phyloP scores from a whole-genome alignment of 2,888 invertebrate species.

The Xanthorhoe designata region DNA sequence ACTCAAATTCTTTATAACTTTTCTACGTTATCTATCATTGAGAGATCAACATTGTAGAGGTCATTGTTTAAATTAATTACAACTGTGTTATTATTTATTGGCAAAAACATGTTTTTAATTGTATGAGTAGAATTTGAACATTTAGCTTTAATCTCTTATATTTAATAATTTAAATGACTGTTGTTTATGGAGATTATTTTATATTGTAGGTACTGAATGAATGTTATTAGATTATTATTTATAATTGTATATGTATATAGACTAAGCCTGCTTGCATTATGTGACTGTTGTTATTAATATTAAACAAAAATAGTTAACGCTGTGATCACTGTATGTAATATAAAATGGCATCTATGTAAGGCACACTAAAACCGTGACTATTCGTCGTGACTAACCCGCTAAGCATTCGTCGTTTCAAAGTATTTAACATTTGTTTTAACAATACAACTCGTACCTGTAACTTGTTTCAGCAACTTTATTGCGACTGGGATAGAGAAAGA shows the following conservation, averaged over 20 bases:
- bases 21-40: constrained; percentile 38
- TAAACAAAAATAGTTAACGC: constrained; percentile 56
- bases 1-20: background rate
- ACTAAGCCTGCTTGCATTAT: constrained; percentile 83
- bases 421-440: constrained; percentile 64
- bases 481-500: constrained; percentile 45
- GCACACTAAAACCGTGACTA: constrained; percentile 73
- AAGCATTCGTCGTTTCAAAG: constrained; percentile 68
- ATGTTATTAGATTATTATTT: constrained; percentile 57
- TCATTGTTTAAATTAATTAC: constrained; percentile 18
- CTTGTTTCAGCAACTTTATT: constrained; percentile 49
- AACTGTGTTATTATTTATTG: constrained; percentile 71
- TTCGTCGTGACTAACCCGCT: constrained; percentile 83
- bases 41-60: constrained; percentile 61
- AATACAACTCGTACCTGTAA: constrained; percentile 42
- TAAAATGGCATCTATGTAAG: constrained; percentile 74
- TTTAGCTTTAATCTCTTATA: constrained; percentile 43
- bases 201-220: constrained; percentile 61
- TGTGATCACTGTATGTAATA: constrained; percentile 69
- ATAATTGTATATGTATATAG: constrained; percentile 82
- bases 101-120: constrained; percentile 74
- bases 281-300: constrained; percentile 83
- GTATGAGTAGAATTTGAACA: constrained; percentile 44
- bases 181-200: constrained; percentile 51
- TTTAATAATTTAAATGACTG: constrained; percentile 50